Percentiles rank a stretch among this genome's conserved stretches.
phyloP scores from a whole-genome alignment of 2,113 vertebrate species.

The Prietella phreatophila region DNA sequence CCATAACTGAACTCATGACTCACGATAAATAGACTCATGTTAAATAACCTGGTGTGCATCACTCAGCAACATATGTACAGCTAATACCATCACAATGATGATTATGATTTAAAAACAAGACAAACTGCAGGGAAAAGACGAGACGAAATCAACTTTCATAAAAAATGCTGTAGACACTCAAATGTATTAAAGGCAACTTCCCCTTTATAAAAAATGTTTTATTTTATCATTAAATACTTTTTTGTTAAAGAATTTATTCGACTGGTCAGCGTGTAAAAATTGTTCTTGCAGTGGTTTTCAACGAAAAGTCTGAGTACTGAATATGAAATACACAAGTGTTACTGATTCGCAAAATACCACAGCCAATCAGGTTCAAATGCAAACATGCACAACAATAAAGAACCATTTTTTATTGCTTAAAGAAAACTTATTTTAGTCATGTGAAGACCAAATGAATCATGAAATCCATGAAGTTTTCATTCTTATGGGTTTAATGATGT shows the following conservation, averaged over 20 bases:
- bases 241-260: not conserved
- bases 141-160: not conserved
- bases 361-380: not conserved
- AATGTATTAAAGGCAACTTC: not conserved
- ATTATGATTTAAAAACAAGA: not conserved
- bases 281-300: not conserved
- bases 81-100: not conserved
- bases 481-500: not conserved
- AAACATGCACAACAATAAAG: not conserved
- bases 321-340: not conserved
- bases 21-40: not conserved
- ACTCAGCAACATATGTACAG: not conserved
- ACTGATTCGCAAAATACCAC: not conserved
- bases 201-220: not conserved
- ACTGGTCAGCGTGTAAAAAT: not conserved
- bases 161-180: not conserved
- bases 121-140: not conserved
- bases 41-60: not conserved
- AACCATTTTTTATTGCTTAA: not conserved
- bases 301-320: not conserved
- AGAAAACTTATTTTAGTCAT: not conserved
- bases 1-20: not conserved
- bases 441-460: not conserved
- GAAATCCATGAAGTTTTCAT: not conserved
- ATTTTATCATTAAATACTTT: not conserved